Evolutionary conservation across 1,140 invertebrate species (phyloP), one percentile per base, ranked within the genome.

Genomic region (Pogonomyrmex californicus): DNA sequence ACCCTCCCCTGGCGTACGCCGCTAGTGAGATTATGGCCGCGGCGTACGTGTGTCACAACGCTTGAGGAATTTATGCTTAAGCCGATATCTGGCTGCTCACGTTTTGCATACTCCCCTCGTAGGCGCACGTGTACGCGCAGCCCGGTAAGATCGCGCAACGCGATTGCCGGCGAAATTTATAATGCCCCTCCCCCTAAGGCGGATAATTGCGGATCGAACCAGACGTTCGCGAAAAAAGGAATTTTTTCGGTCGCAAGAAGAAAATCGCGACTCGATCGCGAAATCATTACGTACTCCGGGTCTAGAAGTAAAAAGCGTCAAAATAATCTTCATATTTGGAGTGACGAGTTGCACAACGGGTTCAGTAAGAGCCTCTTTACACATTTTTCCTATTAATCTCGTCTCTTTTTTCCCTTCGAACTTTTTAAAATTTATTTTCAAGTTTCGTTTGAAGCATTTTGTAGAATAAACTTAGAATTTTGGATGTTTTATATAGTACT

Each of bases 21-120:
- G 89, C 90, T 90, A 90, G 89, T 58, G 89, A 90, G 89, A 91
- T 91, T 91, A 91, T 91, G 23, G 87, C 90, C 63, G 86, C 77
- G 49, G 81, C 82, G 83, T 73, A 82, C 78, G 78, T 65, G 90
- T 91, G 90, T 91, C 90, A 91, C 88, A 86, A 87, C 86, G 90
- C 90, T 91, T 89, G 90, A 91, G 90, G 90, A 91, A 91, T 91
- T 91, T 91, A 91, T 91, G 90, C 90, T 90, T 91, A 91, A 88
- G 90, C 90, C 86, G 90, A 90, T 91, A 91, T 91, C 90, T 91
- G 23, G 87, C 44, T 71, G 79, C 86, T 73, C 90, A 76, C 90
- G 90, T 86, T 91, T 88, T 86, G 88, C 90, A 86, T 90, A 87
- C 58, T 38, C 63, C 60, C 33, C 60, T 79, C 44, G 62, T 44